A percentile compares a stretch with the other conserved stretches of the same genome.
These are phyloP conservation scores for Gastrophysa polygoni DNA, from an alignment of 2,888 invertebrate species.

Conservation along the genomic window DNA sequence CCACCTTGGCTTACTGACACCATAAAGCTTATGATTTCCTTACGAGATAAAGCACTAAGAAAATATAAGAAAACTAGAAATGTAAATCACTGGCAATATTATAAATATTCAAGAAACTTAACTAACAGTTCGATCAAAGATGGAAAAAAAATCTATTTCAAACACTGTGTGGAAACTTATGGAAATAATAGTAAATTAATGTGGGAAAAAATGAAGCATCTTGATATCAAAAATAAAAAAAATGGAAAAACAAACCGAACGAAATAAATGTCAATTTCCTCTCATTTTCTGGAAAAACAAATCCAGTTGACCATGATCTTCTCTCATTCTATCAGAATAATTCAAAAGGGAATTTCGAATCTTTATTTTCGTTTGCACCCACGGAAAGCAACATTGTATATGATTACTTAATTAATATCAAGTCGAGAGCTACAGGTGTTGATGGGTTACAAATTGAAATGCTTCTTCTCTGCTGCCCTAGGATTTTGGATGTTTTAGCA, in stretches of 20 bases:
- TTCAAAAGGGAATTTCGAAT: not conserved
- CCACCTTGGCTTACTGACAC: not conserved
- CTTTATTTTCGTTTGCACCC: not conserved
- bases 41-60: not conserved
- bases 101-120: slow-evolving; percentile 2
- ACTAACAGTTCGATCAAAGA: not conserved
- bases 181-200: not conserved
- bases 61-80: not conserved
- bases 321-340: not conserved
- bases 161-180: not conserved
- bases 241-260: not conserved
- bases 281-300: not conserved
- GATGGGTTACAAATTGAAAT: not conserved
- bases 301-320: not conserved
- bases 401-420: not conserved
- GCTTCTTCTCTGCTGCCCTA: not conserved
- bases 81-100: not conserved
- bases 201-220: not conserved
- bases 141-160: not conserved
- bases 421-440: not conserved
- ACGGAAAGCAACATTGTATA: not conserved
- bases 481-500: not conserved
- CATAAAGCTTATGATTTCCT: not conserved
- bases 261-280: not conserved
- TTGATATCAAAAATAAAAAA: not conserved